A percentile compares a stretch with the other conserved stretches of the same genome.
Conservation (phyloP, 2,888 invertebrate genomes). For the Ctenicera cuprea region DNA sequence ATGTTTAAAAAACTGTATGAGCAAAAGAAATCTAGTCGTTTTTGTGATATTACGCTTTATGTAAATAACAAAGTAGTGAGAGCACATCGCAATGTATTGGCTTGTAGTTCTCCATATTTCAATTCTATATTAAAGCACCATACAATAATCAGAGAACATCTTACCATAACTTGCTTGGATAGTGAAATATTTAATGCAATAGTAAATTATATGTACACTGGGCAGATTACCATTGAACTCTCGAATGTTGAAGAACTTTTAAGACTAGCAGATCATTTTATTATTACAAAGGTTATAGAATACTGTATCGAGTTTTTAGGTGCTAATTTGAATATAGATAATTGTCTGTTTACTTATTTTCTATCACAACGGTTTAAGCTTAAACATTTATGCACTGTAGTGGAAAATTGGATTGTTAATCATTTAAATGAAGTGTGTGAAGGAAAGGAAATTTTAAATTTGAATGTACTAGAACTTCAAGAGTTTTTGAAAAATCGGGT, state of each 20-base stretch:
- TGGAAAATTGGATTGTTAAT: conserved; percentile 75
- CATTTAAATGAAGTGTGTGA: conserved; percentile 75
- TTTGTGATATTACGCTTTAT: conserved; percentile 78
- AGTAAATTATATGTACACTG: conserved; percentile 81
- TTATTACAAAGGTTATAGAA: conserved; percentile 77
- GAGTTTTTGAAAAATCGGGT: conserved; percentile 75
- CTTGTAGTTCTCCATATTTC: conserved; percentile 80
- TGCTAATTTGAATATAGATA: conserved; percentile 77
- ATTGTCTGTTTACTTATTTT: conserved; percentile 78
- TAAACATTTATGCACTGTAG: conserved; percentile 75
- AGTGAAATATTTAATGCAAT: conserved; percentile 77
- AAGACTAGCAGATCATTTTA: conserved; percentile 78
- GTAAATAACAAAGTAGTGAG: conserved; percentile 76
- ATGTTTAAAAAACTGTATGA: conserved; percentile 70
- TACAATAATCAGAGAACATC: conserved; percentile 74
- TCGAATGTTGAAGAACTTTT: conserved; percentile 78
- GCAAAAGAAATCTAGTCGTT: conserved; percentile 76
- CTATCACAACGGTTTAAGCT: conserved; percentile 78
- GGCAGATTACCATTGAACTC: conserved; percentile 76
- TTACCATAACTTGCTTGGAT: conserved; percentile 76
- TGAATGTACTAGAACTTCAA: conserved; percentile 72
- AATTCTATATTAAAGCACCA: conserved; percentile 77
- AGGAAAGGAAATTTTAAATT: conserved; percentile 75
- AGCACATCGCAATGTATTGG: conserved; percentile 79
- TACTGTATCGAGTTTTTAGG: conserved; percentile 81